phyloP scores from a whole-genome alignment of 2,888 invertebrate species.

The Polylopha cassiicola region DNA sequence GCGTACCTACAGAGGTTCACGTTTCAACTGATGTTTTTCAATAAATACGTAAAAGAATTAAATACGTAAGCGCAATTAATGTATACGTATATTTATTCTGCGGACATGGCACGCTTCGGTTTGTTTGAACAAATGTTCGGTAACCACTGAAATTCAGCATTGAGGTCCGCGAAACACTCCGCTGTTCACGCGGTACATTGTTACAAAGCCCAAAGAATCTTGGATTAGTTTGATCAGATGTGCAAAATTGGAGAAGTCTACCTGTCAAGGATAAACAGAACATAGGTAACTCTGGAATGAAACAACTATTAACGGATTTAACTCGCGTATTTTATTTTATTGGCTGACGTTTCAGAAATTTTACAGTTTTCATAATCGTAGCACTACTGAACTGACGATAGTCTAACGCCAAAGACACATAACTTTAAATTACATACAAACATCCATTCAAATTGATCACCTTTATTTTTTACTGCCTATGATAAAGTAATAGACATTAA shows the following conservation, averaged over 20 bases:
- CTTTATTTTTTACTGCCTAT: too few species aligned
- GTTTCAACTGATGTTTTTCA: slow-evolving; percentile 33
- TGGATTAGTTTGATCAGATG: slow-evolving; percentile 57
- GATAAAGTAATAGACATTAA: too few species aligned
- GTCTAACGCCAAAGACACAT: not conserved
- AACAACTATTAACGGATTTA: too few species aligned
- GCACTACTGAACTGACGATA: too few species aligned
- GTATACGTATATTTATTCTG: slow-evolving; percentile 33
- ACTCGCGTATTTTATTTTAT: too few species aligned
- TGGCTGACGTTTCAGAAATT: too few species aligned
- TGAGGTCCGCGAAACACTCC: slow-evolving; percentile 34
- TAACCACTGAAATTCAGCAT: slow-evolving; percentile 46
- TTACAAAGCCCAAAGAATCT: slow-evolving; percentile 47
- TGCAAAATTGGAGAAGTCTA: slow-evolving; percentile 32
- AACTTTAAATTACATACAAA: too few species aligned
- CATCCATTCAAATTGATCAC: too few species aligned
- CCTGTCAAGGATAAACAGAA: slow-evolving; percentile 3
- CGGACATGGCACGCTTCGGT: slow-evolving; percentile 54
- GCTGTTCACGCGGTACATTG: slow-evolving; percentile 33
- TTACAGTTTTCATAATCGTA: too few species aligned
- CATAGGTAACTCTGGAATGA: not conserved
- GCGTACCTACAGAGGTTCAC: slow-evolving; percentile 29
- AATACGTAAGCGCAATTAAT: slow-evolving; percentile 29
- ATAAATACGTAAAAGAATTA: slow-evolving; percentile 27
- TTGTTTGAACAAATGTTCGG: slow-evolving; percentile 59